Base-by-base conservation (phyloP, 2,113 vertebrate genomes). In the Archilochus colubris region DNA sequence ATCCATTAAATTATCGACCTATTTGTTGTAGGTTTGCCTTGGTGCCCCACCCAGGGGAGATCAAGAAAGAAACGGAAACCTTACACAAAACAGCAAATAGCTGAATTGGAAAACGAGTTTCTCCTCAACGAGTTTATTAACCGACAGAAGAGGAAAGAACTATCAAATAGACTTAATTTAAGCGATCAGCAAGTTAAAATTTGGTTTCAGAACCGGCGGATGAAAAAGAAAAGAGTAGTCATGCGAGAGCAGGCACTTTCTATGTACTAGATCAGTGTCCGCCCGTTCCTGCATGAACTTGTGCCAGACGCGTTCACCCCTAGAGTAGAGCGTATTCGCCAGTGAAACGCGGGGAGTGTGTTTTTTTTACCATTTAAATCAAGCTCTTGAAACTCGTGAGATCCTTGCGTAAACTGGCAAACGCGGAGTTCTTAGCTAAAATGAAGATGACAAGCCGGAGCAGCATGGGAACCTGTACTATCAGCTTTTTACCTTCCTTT, bases 141-240 rank as follows among this genome's bases (percentile, higher is more conserved):
- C 96, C 97, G 99, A 83, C 99, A 99, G 97, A 99, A 99, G 96
- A 97, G 99, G 74, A 99, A 99, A 84, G 99, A 99, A 90, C 97
- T 99, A 76, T 99, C 99, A 31, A 98, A 98, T 93, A 98, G 98
- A 98, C 98, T 99, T 96, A 98, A 99, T 93, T 98, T 99, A 96
- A 99, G 99, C 87, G 99, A 99, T 92, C 98, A 99, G 88, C 99
- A 99, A 97, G 99, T 99, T 94, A 99, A 99, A 98, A 99, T 99
- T 78, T 99, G 99, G 99, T 99, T 99, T 98, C 99, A 99, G 95
- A 99, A 99, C 80, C 98, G 99, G 67, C 98, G 99, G 54, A 99
- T 99, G 99, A 99, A 99, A 97, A 99, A 99, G 98, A 99, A 99
- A 87, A 98, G 99, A 8, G 98, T 99, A 88, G 97, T 98, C 94